phyloP scores from a whole-genome alignment of 64 coral and sea anemone genomes.

The Montipora sp. region DNA sequence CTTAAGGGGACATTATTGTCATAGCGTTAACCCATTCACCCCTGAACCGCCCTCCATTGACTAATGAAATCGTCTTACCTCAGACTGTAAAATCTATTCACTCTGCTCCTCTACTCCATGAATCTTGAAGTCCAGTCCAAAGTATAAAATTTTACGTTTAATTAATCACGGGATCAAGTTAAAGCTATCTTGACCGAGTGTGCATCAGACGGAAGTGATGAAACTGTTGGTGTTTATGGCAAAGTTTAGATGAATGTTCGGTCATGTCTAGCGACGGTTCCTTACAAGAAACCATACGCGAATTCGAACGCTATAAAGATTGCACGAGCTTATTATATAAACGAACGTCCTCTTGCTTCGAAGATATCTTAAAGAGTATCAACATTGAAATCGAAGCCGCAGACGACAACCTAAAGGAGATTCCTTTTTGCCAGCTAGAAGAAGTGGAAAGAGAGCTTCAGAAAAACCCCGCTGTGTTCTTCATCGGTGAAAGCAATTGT shows the following conservation, averaged over 20 bases:
- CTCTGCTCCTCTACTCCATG: neutral
- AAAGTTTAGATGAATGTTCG: neutral
- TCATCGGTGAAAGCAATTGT: slow-evolving; percentile 41
- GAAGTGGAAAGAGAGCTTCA: slow-evolving; percentile 28
- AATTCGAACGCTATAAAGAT: neutral
- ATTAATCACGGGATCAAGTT: slow-evolving; percentile 4
- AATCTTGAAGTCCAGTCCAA: neutral
- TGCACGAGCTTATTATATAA: neutral
- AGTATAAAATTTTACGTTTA: neutral
- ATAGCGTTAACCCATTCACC: too few species aligned
- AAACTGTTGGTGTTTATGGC: neutral
- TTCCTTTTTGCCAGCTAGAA: neutral
- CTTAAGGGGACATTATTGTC: too few species aligned
- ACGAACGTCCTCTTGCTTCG: neutral
- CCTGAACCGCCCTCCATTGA: too few species aligned
- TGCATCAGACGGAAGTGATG: neutral
- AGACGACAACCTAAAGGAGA: neutral
- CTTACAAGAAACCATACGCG: slow-evolving; percentile 13
- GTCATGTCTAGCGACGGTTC: neutral
- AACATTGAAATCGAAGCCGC: neutral
- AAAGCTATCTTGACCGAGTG: too few species aligned
- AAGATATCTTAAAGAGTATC: neutral
- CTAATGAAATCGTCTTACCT: too few species aligned
- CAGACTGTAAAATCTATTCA: too few species aligned
- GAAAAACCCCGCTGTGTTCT: slow-evolving; percentile 15